phyloP scores from a whole-genome alignment of 1,140 invertebrate genomes.

The Aphaenogaster floridana region DNA sequence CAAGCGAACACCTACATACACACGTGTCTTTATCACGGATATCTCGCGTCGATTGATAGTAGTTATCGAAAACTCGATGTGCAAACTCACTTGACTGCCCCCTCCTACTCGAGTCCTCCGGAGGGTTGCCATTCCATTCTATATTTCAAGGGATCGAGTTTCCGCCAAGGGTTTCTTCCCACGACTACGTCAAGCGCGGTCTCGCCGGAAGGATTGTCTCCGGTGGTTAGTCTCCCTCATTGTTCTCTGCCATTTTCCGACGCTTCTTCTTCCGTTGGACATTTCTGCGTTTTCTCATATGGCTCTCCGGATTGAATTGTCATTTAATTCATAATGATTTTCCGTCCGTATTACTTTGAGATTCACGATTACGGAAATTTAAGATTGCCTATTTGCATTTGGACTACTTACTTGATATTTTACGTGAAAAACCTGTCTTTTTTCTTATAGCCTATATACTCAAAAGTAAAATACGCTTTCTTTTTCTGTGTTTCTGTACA shows the following conservation, averaged over 20 bases:
- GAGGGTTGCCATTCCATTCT: neutral
- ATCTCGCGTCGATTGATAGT: slow-evolving; percentile 78
- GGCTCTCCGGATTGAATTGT: neutral
- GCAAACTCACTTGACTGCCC: slow-evolving; percentile 35
- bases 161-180: neutral
- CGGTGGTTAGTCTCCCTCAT: neutral
- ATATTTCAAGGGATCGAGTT: slow-evolving; percentile 26
- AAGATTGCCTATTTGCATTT: neutral
- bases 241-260: neutral
- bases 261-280: neutral
- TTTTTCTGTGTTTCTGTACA: neutral
- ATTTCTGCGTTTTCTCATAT: neutral
- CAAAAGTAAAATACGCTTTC: neutral
- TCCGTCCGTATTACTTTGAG: neutral
- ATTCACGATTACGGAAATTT: neutral
- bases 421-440: neutral
- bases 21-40: slow-evolving; percentile 75
- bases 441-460: neutral
- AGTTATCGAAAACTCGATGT: slow-evolving; percentile 70
- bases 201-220: neutral
- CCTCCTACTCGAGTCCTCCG: neutral
- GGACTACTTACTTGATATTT: neutral
- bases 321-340: neutral
- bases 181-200: neutral
- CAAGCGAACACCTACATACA: slow-evolving; percentile 44